Conservation (phyloP, 2,797 vertebrate genomes). For the Poecilia wingei region DNA sequence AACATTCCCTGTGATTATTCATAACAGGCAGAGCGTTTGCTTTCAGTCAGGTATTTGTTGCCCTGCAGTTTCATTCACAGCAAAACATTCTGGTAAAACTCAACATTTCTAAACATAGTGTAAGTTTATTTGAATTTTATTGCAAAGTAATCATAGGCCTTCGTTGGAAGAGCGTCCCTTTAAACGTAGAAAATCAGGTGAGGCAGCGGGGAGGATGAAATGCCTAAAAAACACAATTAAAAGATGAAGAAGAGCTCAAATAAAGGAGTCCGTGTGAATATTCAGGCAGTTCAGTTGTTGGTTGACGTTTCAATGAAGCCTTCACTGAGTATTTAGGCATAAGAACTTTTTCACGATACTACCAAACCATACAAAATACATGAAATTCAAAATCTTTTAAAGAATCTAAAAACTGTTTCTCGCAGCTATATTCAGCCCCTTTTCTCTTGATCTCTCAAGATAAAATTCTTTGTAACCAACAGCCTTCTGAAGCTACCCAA, state of each 20-base stretch:
- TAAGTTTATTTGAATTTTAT: constrained; percentile 48
- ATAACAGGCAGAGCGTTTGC: not conserved
- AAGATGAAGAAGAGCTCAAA: not conserved
- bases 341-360: not conserved
- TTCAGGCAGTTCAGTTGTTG: not conserved
- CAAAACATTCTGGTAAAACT: constrained; percentile 7
- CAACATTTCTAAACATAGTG: constrained; percentile 22
- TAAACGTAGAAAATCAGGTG: constrained; percentile 16
- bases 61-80: constrained; percentile 13
- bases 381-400: not conserved
- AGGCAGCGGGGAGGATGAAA: constrained; percentile 62
- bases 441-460: not conserved
- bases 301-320: not conserved
- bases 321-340: not conserved
- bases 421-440: not conserved
- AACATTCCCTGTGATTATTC: constrained; percentile 16
- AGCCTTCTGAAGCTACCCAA: not conserved
- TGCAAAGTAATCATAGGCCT: constrained; percentile 28
- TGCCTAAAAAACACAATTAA: constrained; percentile 37
- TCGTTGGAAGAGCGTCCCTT: constrained; percentile 30
- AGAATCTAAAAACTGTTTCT: not conserved
- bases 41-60: constrained; percentile 11
- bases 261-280: not conserved
- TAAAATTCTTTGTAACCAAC: not conserved
- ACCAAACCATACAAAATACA: no score